Evolutionary conservation across 2,113 vertebrate species (phyloP).

Genomic region (Gallinago paraguaiae): DNA sequence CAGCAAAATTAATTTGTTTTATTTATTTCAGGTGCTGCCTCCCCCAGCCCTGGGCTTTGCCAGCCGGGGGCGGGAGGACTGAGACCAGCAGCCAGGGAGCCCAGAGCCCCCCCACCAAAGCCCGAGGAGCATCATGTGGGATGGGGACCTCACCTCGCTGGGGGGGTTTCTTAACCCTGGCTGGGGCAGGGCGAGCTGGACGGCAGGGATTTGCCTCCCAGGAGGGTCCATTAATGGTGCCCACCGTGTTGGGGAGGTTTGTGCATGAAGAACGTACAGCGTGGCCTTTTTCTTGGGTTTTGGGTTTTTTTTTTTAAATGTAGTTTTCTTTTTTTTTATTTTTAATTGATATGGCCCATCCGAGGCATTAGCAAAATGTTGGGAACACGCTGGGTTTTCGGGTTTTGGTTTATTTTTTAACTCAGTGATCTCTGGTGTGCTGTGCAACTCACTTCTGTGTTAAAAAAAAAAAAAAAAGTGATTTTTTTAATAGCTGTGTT

Average conservation of each 20-base stretch:
- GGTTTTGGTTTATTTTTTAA: neutral
- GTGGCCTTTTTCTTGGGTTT: neutral
- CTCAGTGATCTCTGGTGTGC: neutral
- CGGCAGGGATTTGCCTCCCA: neutral
- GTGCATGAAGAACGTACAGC: neutral
- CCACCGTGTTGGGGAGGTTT: accelerated
- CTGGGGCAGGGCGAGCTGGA: neutral
- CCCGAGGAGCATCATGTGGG: accelerated
- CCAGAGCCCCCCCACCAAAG: neutral
- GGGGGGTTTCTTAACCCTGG: neutral
- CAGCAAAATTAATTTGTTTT: neutral
- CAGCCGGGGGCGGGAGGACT: neutral
- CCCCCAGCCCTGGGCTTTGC: neutral
- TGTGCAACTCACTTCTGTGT: neutral
- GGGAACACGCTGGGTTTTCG: neutral
- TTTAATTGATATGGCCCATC: neutral
- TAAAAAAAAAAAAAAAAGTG: constrained; percentile 54
- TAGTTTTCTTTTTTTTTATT: neutral
- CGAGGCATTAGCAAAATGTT: neutral
- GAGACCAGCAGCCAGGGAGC: neutral
- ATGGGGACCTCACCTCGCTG: too few relatives aligned
- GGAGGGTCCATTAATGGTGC: neutral
- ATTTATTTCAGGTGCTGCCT: constrained; percentile 65
- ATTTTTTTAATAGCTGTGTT: constrained; percentile 4
- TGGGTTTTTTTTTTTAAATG: neutral